phyloP scores from a whole-genome alignment of 2,797 vertebrate species.

The Muscicapa striata region DNA sequence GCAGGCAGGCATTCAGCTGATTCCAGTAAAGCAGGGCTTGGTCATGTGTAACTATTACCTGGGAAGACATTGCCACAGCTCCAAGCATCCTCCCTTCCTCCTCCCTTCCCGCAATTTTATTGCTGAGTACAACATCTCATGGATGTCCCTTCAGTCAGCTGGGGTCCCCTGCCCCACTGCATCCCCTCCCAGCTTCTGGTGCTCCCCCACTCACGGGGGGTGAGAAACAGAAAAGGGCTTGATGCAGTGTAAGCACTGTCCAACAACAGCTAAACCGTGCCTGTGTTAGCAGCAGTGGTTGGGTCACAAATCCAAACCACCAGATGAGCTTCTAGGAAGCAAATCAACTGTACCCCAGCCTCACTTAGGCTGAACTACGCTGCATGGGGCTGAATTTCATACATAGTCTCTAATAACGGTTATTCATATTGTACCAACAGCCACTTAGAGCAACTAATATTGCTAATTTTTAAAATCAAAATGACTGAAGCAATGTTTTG shows the following conservation, averaged over 20 bases:
- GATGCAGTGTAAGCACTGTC: neutral
- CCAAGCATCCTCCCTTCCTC: neutral
- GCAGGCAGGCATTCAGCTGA: neutral
- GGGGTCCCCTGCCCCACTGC: neutral
- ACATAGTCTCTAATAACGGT: neutral
- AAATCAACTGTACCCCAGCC: neutral
- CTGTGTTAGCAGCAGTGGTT: neutral
- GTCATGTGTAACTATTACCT: neutral
- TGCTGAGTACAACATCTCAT: neutral
- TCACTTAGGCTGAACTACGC: neutral
- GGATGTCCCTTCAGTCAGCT: neutral
- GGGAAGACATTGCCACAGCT: neutral
- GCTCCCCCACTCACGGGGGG: rapidly evolving
- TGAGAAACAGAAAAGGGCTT: neutral
- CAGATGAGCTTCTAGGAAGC: neutral
- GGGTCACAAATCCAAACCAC: neutral
- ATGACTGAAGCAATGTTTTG: neutral
- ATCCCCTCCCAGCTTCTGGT: neutral
- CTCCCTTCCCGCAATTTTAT: neutral
- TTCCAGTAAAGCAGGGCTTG: neutral
- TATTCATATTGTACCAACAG: neutral
- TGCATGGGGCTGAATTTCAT: neutral
- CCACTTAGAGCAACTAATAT: neutral
- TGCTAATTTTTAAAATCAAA: neutral
- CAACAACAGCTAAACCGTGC: neutral